Conservation (phyloP, 2,888 invertebrate genomes). For the Escarpia spicata region DNA sequence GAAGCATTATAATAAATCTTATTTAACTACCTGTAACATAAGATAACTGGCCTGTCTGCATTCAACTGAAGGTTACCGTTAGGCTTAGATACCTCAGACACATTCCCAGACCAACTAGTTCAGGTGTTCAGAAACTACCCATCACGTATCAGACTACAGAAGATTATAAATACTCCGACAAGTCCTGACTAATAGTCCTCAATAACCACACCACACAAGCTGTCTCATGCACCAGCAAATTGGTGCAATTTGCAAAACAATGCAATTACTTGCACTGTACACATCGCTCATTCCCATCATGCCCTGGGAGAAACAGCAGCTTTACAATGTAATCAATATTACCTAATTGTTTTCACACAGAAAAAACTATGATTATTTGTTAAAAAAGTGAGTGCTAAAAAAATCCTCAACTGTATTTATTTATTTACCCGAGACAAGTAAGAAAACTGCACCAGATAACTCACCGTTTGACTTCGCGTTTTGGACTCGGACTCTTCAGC, state of each 20-base stretch:
- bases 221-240: background rate
- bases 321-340: no score
- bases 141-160: background rate
- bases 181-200: background rate
- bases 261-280: background rate
- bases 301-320: background rate
- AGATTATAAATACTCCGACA: background rate
- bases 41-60: background rate
- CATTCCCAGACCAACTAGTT: background rate
- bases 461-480: background rate
- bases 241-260: background rate
- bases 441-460: background rate
- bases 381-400: background rate
- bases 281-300: background rate
- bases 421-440: background rate
- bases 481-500: background rate
- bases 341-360: background rate
- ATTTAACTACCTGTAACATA: background rate
- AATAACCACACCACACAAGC: background rate
- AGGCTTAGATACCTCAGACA: background rate
- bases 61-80: no score
- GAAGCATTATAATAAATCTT: background rate
- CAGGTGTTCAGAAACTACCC: background rate
- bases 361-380: background rate
- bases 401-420: background rate